Conservation (phyloP, 1,140 invertebrate species). For the Papilio glaucus region DNA sequence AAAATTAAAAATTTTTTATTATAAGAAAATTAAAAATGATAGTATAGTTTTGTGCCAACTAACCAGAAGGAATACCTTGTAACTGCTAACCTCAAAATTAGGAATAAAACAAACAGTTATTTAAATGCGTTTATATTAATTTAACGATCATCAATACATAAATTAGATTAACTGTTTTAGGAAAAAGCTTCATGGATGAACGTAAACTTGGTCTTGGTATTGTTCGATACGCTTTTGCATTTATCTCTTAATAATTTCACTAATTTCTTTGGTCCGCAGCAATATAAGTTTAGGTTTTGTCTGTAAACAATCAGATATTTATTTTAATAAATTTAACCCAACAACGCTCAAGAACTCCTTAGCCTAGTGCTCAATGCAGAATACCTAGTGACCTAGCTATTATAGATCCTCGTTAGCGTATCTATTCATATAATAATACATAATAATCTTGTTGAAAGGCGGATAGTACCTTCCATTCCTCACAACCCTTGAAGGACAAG, state of each 20-base stretch:
- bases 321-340: not conserved
- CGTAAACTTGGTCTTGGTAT: slow-evolving; percentile 67
- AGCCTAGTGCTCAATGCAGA: too few species aligned
- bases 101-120: not conserved
- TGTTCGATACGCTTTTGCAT: slow-evolving; percentile 61
- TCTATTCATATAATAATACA: too few species aligned
- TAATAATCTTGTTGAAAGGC: too few species aligned
- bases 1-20: too few species aligned
- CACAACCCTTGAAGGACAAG: too few species aligned
- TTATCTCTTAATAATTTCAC: slow-evolving; percentile 69
- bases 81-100: not conserved
- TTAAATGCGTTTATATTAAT: slow-evolving; percentile 39
- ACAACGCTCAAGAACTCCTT: not conserved
- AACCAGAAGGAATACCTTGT: too few species aligned
- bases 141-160: slow-evolving; percentile 50
- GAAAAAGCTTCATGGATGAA: slow-evolving; percentile 77
- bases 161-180: slow-evolving; percentile 49
- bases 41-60: too few species aligned
- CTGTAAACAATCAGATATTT: slow-evolving; percentile 58
- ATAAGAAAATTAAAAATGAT: too few species aligned
- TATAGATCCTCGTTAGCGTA: too few species aligned
- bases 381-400: too few species aligned
- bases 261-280: slow-evolving; percentile 80
- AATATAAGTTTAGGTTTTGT: slow-evolving; percentile 65
- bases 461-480: too few species aligned